Evolutionary conservation across 1,140 invertebrate species (phyloP), one percentile per base, ranked within the genome.

Genomic region (Helicoverpa armigera): DNA sequence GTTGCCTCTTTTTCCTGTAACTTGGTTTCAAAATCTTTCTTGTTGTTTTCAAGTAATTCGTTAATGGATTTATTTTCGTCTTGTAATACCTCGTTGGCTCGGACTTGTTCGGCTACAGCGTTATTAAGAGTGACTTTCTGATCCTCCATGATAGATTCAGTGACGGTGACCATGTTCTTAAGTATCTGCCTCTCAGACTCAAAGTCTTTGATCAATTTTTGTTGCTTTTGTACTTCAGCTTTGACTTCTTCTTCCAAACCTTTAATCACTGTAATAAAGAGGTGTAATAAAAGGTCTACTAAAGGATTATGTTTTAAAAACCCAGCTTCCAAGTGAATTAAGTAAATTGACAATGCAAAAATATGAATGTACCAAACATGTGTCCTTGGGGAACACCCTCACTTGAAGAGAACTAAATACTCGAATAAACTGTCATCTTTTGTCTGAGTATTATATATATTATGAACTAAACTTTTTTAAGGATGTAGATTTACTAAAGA

Each of bases 91-190:
- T 88, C 86, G 73, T 83, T 90, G 1, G 63, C 31, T 53, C 86
- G 86, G 1, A 70, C n/a, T 79, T 89, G 72, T 76, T 88, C 86
- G 14, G 72, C 13, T 11, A 91, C 86, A n/a, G 80, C 74, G 63
- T 87, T 90, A 61, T 84, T 86, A 10, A 88, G 75, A 58, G 80
- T 83, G 10, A 81, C 63, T 76, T 90, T 90, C 70, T 88, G 86
- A 54, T 91, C 90, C 51, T 91, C 90, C 90, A 91, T 91, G 10
- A 91, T 82, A n/a, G 88, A 89, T 78, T 90, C 90, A 0, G 90
- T 91, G 0, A 91, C 89, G 31, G 86, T 88, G 7, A 90, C 84
- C 89, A 91, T 88, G 56, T 91, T 91, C 58, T 89, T 90, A 29
- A 90, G 82, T 16, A 91, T 86, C 7, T 83, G 85, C 35, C 90